phyloP scores from a whole-genome alignment of 2,113 vertebrate species.

The Peromyscus polionotus region DNA sequence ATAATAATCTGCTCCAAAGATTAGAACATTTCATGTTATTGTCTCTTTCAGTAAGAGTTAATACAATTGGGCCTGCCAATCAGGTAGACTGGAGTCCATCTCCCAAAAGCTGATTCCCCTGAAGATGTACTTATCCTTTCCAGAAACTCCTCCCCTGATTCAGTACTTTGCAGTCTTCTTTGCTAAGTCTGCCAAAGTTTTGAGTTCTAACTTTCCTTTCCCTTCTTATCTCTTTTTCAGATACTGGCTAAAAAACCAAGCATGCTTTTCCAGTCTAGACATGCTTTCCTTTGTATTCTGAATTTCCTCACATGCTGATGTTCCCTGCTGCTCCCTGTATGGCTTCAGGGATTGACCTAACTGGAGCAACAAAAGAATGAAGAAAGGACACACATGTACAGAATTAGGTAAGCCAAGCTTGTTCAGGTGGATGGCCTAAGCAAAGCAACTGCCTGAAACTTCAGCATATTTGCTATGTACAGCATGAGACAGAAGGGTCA shows the following conservation, averaged over 20 bases:
- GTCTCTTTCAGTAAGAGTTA: neutral
- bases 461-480: neutral
- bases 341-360: neutral
- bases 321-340: neutral
- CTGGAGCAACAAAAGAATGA: neutral
- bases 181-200: neutral
- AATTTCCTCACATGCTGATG: neutral
- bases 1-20: neutral
- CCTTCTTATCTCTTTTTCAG: neutral
- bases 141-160: neutral
- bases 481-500: neutral
- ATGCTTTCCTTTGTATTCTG: neutral
- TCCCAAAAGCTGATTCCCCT: neutral
- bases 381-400: neutral
- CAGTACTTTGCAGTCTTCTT: neutral
- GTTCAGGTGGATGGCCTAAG: neutral
- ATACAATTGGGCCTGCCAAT: neutral
- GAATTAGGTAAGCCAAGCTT: neutral
- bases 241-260: neutral
- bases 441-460: neutral
- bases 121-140: neutral
- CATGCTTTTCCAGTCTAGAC: neutral
- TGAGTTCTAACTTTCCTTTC: neutral
- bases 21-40: neutral
- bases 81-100: neutral